Evolutionary conservation across 2,888 invertebrate genomes (phyloP).

Genomic region (Amphiduros pacificus): DNA sequence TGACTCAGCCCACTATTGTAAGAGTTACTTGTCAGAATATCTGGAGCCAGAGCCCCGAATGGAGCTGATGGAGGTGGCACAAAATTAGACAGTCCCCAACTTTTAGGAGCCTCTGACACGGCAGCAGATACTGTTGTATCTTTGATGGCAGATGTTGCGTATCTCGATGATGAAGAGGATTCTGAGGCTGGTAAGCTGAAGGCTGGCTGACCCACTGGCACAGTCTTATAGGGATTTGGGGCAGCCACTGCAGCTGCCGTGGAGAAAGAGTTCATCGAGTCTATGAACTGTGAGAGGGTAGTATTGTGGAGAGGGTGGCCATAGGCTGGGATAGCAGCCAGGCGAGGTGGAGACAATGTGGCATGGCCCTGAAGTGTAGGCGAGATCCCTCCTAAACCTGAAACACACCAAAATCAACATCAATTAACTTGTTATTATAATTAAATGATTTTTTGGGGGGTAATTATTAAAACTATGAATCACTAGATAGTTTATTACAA

Average conservation of each 20-base stretch:
- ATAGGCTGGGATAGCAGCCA: constrained; percentile 17
- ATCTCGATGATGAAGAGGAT: not conserved
- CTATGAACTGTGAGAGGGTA: constrained; percentile 19
- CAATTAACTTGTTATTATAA: too few relatives aligned
- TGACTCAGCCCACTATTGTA: not conserved
- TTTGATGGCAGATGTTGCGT: not conserved
- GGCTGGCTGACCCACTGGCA: constrained; percentile 35
- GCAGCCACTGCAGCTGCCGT: not conserved
- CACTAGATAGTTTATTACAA: too few relatives aligned
- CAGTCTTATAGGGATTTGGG: constrained; percentile 37
- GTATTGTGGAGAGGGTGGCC: constrained; percentile 1
- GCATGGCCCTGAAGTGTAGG: constrained; percentile 17
- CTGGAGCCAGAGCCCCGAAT: not conserved
- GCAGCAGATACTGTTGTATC: constrained; percentile 1
- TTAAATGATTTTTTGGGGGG: too few relatives aligned
- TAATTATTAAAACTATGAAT: too few relatives aligned
- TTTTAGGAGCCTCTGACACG: constrained; percentile 6
- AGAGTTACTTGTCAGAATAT: not conserved
- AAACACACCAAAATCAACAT: too few relatives aligned
- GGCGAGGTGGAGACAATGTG: constrained; percentile 12
- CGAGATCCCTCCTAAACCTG: constrained; percentile 14
- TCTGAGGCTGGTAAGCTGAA: constrained; percentile 35
- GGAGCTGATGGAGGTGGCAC: not conserved
- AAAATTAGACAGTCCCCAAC: constrained; percentile 4
- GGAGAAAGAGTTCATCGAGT: constrained; percentile 7